Percentiles rank a stretch among this genome's conserved stretches.
These are phyloP conservation scores for Danaus melanippus DNA, from an alignment of 1,140 invertebrate genomes.

Conservation along the genomic window DNA sequence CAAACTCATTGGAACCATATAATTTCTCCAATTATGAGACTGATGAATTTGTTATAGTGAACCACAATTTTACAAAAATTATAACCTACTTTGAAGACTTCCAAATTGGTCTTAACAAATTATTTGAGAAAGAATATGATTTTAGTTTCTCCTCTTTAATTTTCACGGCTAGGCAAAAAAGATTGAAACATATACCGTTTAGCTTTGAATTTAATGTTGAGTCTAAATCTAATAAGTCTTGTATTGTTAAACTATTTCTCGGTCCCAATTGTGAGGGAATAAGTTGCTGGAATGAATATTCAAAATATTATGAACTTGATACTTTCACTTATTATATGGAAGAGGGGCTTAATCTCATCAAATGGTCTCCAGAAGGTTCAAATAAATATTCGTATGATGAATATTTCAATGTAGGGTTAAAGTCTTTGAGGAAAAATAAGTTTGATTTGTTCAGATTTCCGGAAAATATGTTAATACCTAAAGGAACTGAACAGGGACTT, in stretches of 20 bases:
- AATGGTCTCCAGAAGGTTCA: slow-evolving; percentile 39
- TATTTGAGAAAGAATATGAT: slow-evolving; percentile 25
- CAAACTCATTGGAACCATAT: slow-evolving; percentile 72
- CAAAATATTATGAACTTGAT: slow-evolving; percentile 49
- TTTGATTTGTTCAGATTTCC: slow-evolving; percentile 55
- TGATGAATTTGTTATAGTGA: slow-evolving; percentile 68
- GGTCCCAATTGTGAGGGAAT: slow-evolving; percentile 66
- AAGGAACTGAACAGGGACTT: slow-evolving; percentile 44
- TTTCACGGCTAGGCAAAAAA: slow-evolving; percentile 52
- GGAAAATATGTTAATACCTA: slow-evolving; percentile 48
- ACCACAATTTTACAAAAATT: slow-evolving; percentile 55
- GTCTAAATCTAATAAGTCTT: slow-evolving; percentile 58
- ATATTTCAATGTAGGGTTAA: slow-evolving; percentile 35
- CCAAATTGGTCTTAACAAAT: slow-evolving; percentile 41
- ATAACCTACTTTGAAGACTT: slow-evolving; percentile 51
- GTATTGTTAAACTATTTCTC: slow-evolving; percentile 71
- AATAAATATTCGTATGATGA: slow-evolving; percentile 43
- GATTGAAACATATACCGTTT: slow-evolving; percentile 74
- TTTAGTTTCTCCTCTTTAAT: slow-evolving; percentile 22
- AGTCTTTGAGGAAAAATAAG: slow-evolving; percentile 25
- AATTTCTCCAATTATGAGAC: slow-evolving; percentile 72
- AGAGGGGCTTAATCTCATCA: slow-evolving; percentile 39
- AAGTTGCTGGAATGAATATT: slow-evolving; percentile 40
- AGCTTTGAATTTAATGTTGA: slow-evolving; percentile 69
- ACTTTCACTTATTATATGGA: slow-evolving; percentile 33